Base-by-base conservation (phyloP, 1,140 invertebrate genomes). In the Steinernema feltiae region DNA sequence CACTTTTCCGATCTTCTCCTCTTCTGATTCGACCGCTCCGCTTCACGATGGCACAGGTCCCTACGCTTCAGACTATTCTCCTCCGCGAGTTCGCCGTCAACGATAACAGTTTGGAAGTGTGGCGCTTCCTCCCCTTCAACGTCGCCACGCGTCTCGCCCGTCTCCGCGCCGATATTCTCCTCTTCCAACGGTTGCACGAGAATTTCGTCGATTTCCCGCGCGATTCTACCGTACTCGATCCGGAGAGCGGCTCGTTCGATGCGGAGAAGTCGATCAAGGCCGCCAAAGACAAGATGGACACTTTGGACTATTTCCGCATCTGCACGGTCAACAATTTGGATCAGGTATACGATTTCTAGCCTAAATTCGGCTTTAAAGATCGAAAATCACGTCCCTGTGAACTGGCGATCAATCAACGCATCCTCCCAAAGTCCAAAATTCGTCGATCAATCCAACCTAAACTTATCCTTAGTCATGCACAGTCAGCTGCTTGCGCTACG, bases 321-420 rank as follows among this genome's bases (percentile, higher is more conserved):
- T 63, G 53, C 53, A 63, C 53, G 53, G 53, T 63, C 24, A 63
- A 63, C 53, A 27, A 63, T 63, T 27, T 63, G 3, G 12, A 63
- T 27, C 7, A 63, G 53, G 53, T 63, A 27, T 3, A 21, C 24
- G 2, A 27, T n/a, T n/a, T 41, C 18, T 41, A 18, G n/a, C n/a
- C n/a, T n/a, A 41, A 41, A 18, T 7, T 41, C 35, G 18, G 35
- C 35, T 41, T 41, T 41, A 41, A 18, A 41, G 18, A n/a, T n/a
- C n/a, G n/a, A n/a, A n/a, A n/a, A n/a, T n/a, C n/a, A n/a, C n/a
- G n/a, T n/a, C n/a, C n/a, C n/a, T n/a, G n/a, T n/a, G n/a, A n/a
- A n/a, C n/a, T n/a, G n/a, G n/a, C n/a, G n/a, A n/a, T n/a, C n/a
- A n/a, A n/a, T n/a, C n/a, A n/a, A n/a, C n/a, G n/a, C n/a, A n/a